These are phyloP conservation scores for Geophilus truncorum DNA, from an alignment of 2,888 invertebrate genomes.

Conservation along the genomic window DNA sequence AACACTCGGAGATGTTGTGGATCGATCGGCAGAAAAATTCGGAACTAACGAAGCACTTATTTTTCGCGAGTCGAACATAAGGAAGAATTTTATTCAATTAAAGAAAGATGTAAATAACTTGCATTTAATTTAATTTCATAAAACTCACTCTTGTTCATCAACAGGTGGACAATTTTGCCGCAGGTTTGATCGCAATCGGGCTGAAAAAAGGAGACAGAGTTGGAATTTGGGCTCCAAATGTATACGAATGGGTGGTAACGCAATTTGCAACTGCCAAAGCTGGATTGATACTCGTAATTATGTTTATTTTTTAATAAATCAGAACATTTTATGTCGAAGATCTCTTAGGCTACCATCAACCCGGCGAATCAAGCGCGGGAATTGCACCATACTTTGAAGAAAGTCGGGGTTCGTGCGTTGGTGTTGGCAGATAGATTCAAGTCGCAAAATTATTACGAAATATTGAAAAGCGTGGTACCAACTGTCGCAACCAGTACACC, in stretches of 20 bases:
- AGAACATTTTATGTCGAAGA: not conserved
- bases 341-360: slow-evolving; percentile 65
- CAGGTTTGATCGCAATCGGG: slow-evolving; percentile 65
- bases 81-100: slow-evolving; percentile 55
- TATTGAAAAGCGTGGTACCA: slow-evolving; percentile 59
- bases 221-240: slow-evolving; percentile 75
- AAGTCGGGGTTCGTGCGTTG: slow-evolving; percentile 63
- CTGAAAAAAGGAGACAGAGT: slow-evolving; percentile 66
- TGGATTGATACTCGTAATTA: slow-evolving; percentile 66
- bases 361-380: slow-evolving; percentile 67
- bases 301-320: not conserved
- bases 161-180: slow-evolving; percentile 66
- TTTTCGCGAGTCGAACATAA: slow-evolving; percentile 55
- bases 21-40: slow-evolving; percentile 54
- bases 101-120: slow-evolving; percentile 48
- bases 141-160: too few species aligned
- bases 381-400: slow-evolving; percentile 64
- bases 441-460: slow-evolving; percentile 62
- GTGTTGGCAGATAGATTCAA: slow-evolving; percentile 61
- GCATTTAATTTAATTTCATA: too few species aligned
- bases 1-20: too few species aligned
- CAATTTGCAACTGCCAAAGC: slow-evolving; percentile 66
- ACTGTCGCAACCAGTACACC: not conserved
- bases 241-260: slow-evolving; percentile 67
- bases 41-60: slow-evolving; percentile 57